Evolutionary conservation across 2,888 invertebrate genomes (phyloP).

Genomic region (Gari tellinella): DNA sequence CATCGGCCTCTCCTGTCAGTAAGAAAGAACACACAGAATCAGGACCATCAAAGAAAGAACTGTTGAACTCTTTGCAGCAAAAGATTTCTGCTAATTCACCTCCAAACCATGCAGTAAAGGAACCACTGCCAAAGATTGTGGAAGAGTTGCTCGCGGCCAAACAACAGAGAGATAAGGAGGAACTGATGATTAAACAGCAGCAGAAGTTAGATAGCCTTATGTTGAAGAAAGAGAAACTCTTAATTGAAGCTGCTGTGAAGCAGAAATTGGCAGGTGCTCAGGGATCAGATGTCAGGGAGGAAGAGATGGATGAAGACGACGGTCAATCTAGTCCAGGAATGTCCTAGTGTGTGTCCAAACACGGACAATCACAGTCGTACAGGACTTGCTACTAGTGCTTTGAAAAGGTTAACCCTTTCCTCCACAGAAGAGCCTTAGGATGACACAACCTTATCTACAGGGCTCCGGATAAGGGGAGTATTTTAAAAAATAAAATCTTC

Average conservation of each 20-base stretch:
- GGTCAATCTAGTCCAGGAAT: too few relatives aligned
- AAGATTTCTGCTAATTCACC: constrained; percentile 21
- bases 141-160: constrained; percentile 57
- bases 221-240: constrained; percentile 30
- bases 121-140: constrained; percentile 56
- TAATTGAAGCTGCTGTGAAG: constrained; percentile 11
- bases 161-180: constrained; percentile 46
- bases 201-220: constrained; percentile 30
- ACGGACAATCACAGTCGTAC: too few relatives aligned
- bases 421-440: too few relatives aligned
- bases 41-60: constrained; percentile 34
- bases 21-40: constrained; percentile 6
- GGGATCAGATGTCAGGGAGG: constrained; percentile 11
- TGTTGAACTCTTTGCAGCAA: constrained; percentile 32
- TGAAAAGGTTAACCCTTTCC: too few relatives aligned
- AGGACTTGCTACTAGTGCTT: too few relatives aligned
- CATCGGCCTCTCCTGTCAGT: constrained; percentile 7
- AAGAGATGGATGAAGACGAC: constrained; percentile 10
- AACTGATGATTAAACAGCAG: constrained; percentile 38
- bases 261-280: constrained; percentile 19
- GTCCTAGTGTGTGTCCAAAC: too few relatives aligned
- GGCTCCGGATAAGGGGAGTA: too few relatives aligned
- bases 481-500: too few relatives aligned
- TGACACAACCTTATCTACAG: too few relatives aligned
- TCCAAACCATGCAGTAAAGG: constrained; percentile 36